A percentile compares a stretch with the other conserved stretches of the same genome.
These are phyloP conservation scores for Theonella swinhoei DNA, from an alignment of 37 sponge, comb jelly and placozoan genomes.

Conservation along the genomic window DNA sequence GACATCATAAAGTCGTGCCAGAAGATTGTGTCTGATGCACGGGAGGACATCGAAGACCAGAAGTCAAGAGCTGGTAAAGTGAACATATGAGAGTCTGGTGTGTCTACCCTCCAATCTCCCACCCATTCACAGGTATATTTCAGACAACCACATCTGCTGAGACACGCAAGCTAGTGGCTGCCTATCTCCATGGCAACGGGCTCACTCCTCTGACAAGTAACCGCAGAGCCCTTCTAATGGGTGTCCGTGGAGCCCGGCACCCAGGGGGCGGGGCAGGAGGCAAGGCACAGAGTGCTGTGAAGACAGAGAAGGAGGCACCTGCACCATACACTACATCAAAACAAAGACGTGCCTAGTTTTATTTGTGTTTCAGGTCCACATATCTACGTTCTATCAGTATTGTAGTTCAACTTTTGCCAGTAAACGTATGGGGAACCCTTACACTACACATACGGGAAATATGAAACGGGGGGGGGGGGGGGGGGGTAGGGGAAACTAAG, in stretches of 20 bases:
- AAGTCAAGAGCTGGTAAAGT: conserved; percentile 31
- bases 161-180: conserved; percentile 54
- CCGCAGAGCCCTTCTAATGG: conserved; percentile 1
- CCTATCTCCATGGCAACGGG: conserved; percentile 64
- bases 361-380: too few species aligned
- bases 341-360: neutral
- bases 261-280: neutral
- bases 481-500: too few species aligned
- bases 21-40: conserved; percentile 28
- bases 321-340: conserved; percentile 13
- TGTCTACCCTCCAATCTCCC: neutral
- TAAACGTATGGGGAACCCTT: too few species aligned
- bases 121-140: conserved; percentile 11
- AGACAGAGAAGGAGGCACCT: conserved; percentile 10
- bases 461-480: too few species aligned
- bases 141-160: conserved; percentile 42
- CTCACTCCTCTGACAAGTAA: neutral
- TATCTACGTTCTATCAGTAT: too few species aligned
- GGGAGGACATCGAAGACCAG: conserved; percentile 52
- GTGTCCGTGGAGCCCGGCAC: neutral
- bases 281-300: conserved; percentile 6
- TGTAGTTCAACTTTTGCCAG: too few species aligned
- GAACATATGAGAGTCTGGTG: neutral
- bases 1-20: conserved; percentile 16
- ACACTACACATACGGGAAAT: too few species aligned